These are phyloP conservation scores for human DNA, from an alignment of 2,113 vertebrate genomes.

Conservation along the genomic window GRCh38 chr1:100618001-100618500, in stretches of 20 bases:
- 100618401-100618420: background rate
- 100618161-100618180: slow-evolving; percentile 23
- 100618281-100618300: background rate
- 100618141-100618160: background rate
- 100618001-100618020: background rate
- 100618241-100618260: background rate
- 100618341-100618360: background rate
- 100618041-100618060: background rate
- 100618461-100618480: background rate
- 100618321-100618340: background rate
- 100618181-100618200: background rate
- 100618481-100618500: background rate
- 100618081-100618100: background rate
- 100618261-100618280: background rate
- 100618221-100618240: slow-evolving; percentile 10
- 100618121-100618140: background rate
- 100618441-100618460: background rate
- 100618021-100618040: background rate
- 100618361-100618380: background rate
- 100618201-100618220: slow-evolving; percentile 27
- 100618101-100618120: background rate
- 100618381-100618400: accelerated
- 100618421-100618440: background rate
- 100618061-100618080: background rate
- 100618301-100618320: background rate